Evolutionary conservation across 2,797 vertebrate genomes (phyloP), one percentile per base, ranked within the genome.

Genomic region (Petrocephalus schoutedeni): DNA sequence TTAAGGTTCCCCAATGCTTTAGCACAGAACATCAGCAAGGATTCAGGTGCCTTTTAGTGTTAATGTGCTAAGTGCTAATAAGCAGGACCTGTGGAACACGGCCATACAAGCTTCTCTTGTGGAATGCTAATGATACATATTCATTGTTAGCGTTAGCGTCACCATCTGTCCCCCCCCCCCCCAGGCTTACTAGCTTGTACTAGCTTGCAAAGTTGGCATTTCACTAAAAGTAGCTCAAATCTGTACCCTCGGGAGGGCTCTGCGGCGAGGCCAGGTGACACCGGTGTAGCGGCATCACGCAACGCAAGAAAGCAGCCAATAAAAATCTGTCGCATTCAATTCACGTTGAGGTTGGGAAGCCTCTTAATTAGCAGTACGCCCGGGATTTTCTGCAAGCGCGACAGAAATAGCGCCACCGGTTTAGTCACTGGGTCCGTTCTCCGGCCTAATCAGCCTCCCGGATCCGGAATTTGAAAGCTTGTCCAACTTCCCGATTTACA

Each of bases 311-410:
- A 77, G 71, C 71, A 3, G 36, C 32, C 71, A 77, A n/a, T 45
- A 77, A 77, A 77, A 77, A 45, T 45, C 36, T 7, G 16, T 77
- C 45, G 36, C 71, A 5, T 45, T 77, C 16, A 14, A 49, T 77
- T 77, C 41, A n/a, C 6, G 19, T 3, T 4, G 16, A 45, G 19
- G 91, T 28, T 45, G 3, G 71, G 36, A 77, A 77, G 71, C 71
- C 90, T 92, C 90, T 89, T 91, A 58, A 89, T 95, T 94, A 93
- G 94, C 91, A 7, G 41, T 19, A 74, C 3, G 57, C 74, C 53
- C 2, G 49, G 87, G 45, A 58, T 51, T 88, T 51, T 41, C 77
- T 85, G 41, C 7, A 12, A 87, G 82, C 36, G 80, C 56, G n/a
- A 54, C 83, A 21, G 86, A 77, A 82, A n/a, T 56, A 7, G 82